These are phyloP conservation scores for Perithous albicinctus DNA, from an alignment of 2,888 invertebrate species.

Conservation along the genomic window DNA sequence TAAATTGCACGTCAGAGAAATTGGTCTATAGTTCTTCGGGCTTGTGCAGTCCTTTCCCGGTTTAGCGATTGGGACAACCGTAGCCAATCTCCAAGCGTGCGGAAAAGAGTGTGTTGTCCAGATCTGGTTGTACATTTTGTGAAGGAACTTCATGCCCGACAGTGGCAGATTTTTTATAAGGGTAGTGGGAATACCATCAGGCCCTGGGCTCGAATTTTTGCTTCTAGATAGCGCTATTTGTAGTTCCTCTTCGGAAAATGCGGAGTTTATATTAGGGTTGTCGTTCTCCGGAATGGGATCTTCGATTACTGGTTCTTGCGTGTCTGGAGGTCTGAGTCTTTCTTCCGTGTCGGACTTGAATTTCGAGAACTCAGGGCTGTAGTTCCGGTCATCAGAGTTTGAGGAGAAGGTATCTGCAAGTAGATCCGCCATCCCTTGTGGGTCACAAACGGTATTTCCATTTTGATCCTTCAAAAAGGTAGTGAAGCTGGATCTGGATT, in stretches of 20 bases:
- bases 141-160: neutral
- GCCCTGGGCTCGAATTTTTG: slow-evolving; percentile 31
- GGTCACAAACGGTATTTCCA: neutral
- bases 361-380: slow-evolving; percentile 21
- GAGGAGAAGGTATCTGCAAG: slow-evolving; percentile 32
- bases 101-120: slow-evolving; percentile 27
- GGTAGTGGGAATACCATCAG: slow-evolving; percentile 32
- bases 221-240: neutral
- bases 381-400: slow-evolving; percentile 51
- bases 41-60: slow-evolving; percentile 21
- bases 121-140: slow-evolving; percentile 12
- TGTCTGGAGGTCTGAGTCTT: neutral
- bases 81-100: neutral
- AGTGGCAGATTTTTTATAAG: slow-evolving; percentile 4
- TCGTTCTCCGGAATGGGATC: no score
- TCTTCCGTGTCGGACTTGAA: neutral
- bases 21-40: slow-evolving; percentile 42
- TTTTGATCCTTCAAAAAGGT: neutral
- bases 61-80: slow-evolving; percentile 28
- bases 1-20: slow-evolving; percentile 27
- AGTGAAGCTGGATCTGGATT: neutral
- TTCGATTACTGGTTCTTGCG: neutral
- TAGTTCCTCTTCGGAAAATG: neutral
- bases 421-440: slow-evolving; percentile 40
- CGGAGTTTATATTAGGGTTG: no score